Conservation (phyloP, 2,113 vertebrate genomes). For the Hydrolagus affinis region DNA sequence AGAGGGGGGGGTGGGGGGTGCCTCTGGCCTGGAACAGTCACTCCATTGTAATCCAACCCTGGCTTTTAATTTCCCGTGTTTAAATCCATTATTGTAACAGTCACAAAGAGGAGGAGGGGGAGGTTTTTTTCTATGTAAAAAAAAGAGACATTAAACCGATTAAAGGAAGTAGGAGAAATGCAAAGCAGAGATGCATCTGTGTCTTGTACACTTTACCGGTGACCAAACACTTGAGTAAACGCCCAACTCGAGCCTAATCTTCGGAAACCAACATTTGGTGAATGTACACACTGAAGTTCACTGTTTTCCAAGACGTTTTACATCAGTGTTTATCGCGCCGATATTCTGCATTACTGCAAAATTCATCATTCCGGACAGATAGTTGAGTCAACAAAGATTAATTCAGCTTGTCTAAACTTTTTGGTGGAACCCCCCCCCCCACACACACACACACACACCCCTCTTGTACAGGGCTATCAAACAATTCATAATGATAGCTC, state of each 20-base stretch:
- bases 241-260: too few species aligned
- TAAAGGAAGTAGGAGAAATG: slow-evolving; percentile 8
- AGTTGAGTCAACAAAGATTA: too few species aligned
- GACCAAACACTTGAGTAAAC: not conserved
- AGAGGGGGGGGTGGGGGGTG: too few species aligned
- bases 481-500: not conserved
- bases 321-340: not conserved
- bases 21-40: not conserved
- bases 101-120: too few species aligned
- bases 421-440: too few species aligned
- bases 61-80: not conserved
- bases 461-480: not conserved
- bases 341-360: not conserved
- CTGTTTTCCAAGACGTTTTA: not conserved
- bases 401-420: not conserved
- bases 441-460: too few species aligned
- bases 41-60: not conserved
- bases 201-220: not conserved
- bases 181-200: not conserved
- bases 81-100: not conserved
- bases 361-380: too few species aligned
- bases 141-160: not conserved
- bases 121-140: not conserved
- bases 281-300: not conserved
- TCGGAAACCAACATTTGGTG: not conserved